phyloP scores from a whole-genome alignment of 2,888 invertebrate genomes.

The Herminia tarsipennalis region DNA sequence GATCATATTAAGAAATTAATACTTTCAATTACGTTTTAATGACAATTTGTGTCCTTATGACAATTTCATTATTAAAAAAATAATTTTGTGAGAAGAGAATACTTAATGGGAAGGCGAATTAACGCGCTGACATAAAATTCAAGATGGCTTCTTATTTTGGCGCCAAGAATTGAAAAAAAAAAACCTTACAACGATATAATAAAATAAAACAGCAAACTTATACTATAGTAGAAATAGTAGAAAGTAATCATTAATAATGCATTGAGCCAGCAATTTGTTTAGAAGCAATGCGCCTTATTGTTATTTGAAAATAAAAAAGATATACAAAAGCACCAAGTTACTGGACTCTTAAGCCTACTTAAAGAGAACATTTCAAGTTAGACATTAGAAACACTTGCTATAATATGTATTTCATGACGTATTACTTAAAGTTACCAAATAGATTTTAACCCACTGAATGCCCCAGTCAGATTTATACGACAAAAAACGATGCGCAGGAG shows the following conservation, averaged over 20 bases:
- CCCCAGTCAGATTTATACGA: no score
- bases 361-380: constrained; percentile 23
- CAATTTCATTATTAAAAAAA: constrained; percentile 16
- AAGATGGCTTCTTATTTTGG: constrained; percentile 34
- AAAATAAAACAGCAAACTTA: constrained; percentile 52
- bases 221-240: constrained; percentile 41
- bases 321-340: constrained; percentile 66
- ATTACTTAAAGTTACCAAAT: no score
- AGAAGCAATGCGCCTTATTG: constrained; percentile 60
- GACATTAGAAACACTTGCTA: constrained; percentile 17
- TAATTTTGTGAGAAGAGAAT: constrained; percentile 26
- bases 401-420: no score
- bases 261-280: constrained; percentile 72
- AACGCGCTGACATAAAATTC: constrained; percentile 23
- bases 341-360: constrained; percentile 58
- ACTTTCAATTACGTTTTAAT: constrained; percentile 31
- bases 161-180: constrained; percentile 28
- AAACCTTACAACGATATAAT: constrained; percentile 29
- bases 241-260: constrained; percentile 59
- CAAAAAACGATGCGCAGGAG: no score
- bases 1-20: constrained; percentile 37
- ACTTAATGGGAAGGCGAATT: constrained; percentile 9
- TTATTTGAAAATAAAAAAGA: constrained; percentile 50
- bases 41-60: constrained; percentile 33
- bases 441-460: no score